Conservation (phyloP, 1,140 invertebrate genomes). For the Apis cerana region DNA sequence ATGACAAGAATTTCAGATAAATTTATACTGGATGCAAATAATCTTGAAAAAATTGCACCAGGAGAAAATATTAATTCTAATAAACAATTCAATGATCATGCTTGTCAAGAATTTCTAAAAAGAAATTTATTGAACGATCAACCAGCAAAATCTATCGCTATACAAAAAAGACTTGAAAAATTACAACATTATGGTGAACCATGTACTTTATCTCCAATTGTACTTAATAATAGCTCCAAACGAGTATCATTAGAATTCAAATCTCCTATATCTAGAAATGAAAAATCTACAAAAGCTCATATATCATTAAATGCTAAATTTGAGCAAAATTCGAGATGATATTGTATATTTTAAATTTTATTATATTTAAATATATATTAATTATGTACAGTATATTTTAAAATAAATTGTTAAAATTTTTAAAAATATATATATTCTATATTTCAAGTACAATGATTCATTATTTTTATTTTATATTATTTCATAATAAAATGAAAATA, state of each 20-base stretch:
- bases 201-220: constrained; percentile 69
- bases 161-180: constrained; percentile 70
- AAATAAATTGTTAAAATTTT: constrained; percentile 2
- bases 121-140: neutral
- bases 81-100: constrained; percentile 2
- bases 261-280: constrained; percentile 45
- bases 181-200: constrained; percentile 72
- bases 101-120: neutral
- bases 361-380: neutral
- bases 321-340: constrained; percentile 3
- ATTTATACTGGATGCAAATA: constrained; percentile 34
- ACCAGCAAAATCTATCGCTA: constrained; percentile 42
- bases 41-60: constrained; percentile 4
- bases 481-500: neutral
- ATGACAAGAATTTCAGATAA: constrained; percentile 41
- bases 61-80: neutral
- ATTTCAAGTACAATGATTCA: neutral
- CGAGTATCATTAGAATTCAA: constrained; percentile 67
- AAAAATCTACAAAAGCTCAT: neutral
- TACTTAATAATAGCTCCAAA: constrained; percentile 59
- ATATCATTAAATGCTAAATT: neutral
- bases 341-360: neutral
- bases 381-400: neutral
- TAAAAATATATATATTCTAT: neutral
- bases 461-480: neutral